These are phyloP conservation scores for Leucozona laternaria DNA, from an alignment of 2,888 invertebrate species.

Conservation along the genomic window DNA sequence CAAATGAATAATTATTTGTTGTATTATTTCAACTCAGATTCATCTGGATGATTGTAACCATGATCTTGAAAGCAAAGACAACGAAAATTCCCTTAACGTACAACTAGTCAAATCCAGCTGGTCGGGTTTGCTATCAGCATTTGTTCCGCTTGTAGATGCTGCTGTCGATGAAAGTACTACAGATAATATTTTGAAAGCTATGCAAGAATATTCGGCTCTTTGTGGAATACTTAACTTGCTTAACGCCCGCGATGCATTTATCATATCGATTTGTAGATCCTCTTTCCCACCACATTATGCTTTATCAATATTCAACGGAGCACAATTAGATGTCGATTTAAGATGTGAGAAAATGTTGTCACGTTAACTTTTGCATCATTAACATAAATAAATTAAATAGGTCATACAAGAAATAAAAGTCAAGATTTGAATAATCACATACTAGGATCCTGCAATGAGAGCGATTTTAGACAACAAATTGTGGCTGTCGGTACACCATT, in stretches of 20 bases:
- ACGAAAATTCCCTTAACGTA: constrained; percentile 84
- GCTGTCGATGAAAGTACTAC: constrained; percentile 97
- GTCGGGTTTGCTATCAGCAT: constrained; percentile 96
- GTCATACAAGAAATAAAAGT: constrained; percentile 84
- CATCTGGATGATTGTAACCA: constrained; percentile 78
- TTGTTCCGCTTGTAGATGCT: constrained; percentile 96
- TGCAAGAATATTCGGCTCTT: constrained; percentile 94
- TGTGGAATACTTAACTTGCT: constrained; percentile 92
- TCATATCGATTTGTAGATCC: constrained; percentile 97
- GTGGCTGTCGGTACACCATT: constrained; percentile 98
- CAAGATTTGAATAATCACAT: constrained; percentile 85
- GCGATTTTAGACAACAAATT: constrained; percentile 94
- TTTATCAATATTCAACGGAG: constrained; percentile 91
- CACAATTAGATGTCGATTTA: constrained; percentile 85
- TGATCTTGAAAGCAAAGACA: constrained; percentile 73
- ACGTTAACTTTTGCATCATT: not conserved
- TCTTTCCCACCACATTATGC: constrained; percentile 98
- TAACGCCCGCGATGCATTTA: constrained; percentile 95
- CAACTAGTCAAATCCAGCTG: constrained; percentile 97
- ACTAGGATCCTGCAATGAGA: constrained; percentile 85
- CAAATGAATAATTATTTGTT: not conserved
- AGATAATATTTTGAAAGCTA: constrained; percentile 95
- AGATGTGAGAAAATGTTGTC: constrained; percentile 78
- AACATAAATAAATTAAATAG: constrained; percentile 72
- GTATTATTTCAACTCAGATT: constrained; percentile 9